Conservation (phyloP, 2,888 invertebrate genomes). For the Metellina segmentata region DNA sequence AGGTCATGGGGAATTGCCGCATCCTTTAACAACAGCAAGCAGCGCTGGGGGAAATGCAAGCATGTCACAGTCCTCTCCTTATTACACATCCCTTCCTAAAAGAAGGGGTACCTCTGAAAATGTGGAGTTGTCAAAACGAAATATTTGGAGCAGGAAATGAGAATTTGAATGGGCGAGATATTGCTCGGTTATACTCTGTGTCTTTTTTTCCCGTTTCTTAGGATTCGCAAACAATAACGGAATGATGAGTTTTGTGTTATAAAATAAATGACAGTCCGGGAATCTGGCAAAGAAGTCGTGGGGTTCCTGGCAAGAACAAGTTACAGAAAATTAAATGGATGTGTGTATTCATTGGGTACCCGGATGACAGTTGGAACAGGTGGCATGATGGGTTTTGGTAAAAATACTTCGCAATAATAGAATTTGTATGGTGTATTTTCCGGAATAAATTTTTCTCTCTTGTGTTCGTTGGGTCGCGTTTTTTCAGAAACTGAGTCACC, state of each 20-base stretch:
- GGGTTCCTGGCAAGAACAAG: conserved; percentile 17
- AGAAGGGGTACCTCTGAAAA: conserved; percentile 9
- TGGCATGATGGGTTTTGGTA: background rate
- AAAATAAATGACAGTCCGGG: conserved; percentile 30
- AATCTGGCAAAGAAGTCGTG: too few relatives aligned
- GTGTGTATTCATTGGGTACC: background rate
- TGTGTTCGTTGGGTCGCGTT: background rate
- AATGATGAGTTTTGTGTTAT: conserved; percentile 63
- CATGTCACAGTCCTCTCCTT: conserved; percentile 7
- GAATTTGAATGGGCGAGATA: conserved; percentile 1
- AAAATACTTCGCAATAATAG: background rate
- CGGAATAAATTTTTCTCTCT: background rate
- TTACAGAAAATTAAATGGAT: conserved; percentile 53
- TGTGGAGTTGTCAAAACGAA: conserved; percentile 58
- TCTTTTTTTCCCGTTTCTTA: conserved; percentile 26
- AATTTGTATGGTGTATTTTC: background rate
- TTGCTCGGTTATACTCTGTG: background rate
- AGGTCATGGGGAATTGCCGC: conserved; percentile 55
- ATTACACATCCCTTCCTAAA: background rate
- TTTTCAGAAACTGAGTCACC: background rate
- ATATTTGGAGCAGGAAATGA: conserved; percentile 15
- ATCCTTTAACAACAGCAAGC: conserved; percentile 30
- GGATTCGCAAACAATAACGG: conserved; percentile 58
- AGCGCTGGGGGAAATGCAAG: conserved; percentile 5
- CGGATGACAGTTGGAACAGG: conserved; percentile 37